Percentiles rank a stretch among this genome's conserved stretches.
These are phyloP conservation scores for Hipposideros armiger DNA, from an alignment of 2,113 vertebrate species.

Conservation along the genomic window DNA sequence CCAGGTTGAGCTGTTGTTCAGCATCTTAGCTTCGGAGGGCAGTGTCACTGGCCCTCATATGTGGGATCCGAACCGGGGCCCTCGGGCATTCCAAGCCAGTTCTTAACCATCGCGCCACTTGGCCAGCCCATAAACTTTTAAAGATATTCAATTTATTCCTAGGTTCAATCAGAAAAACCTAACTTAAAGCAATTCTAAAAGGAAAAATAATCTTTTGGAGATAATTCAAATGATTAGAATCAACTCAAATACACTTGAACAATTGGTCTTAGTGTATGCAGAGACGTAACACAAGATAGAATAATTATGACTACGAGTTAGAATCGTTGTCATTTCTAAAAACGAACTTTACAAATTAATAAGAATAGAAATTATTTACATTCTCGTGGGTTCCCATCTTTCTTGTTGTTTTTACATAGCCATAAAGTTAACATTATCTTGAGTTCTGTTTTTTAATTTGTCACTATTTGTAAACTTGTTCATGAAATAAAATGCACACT, in stretches of 20 bases:
- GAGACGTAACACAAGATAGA: background rate
- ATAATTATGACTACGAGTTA: background rate
- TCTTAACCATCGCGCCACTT: too few species aligned
- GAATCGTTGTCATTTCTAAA: slow-evolving; percentile 38
- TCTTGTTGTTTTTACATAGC: background rate
- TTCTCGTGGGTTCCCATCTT: background rate
- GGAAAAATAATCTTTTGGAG: background rate
- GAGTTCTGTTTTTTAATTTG: background rate
- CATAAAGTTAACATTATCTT: slow-evolving; percentile 1
- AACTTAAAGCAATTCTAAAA: background rate
- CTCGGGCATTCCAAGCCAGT: too few species aligned
- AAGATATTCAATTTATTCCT: background rate
- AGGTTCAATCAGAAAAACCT: background rate
- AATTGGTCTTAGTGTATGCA: background rate
- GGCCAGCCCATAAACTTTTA: background rate
- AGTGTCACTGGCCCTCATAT: too few species aligned
- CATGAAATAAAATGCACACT: background rate
- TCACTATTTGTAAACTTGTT: background rate
- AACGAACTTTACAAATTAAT: background rate
- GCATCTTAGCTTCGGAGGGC: too few species aligned
- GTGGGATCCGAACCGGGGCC: too few species aligned
- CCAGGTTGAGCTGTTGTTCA: too few species aligned
- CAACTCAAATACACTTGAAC: background rate
- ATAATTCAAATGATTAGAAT: background rate
- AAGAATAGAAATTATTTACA: background rate